Percentiles rank a stretch among this genome's conserved stretches.
Conservation (phyloP, 2,888 invertebrate genomes). For the Dryobota labecula region DNA sequence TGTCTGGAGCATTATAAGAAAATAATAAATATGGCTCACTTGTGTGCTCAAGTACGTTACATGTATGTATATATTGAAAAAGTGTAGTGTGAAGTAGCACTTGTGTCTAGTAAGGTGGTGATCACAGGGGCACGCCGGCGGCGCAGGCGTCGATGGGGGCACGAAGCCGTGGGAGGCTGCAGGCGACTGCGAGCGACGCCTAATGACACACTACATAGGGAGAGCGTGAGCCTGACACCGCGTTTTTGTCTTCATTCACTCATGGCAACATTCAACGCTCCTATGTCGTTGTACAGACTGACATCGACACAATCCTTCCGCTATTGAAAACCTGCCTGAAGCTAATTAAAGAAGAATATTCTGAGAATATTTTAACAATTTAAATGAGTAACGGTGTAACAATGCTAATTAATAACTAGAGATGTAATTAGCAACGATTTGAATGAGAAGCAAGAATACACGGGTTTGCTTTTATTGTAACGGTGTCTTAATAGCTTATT, state of each 20-base stretch:
- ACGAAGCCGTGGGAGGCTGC: constrained; percentile 14
- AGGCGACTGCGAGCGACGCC: neutral
- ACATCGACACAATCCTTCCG: constrained; percentile 28
- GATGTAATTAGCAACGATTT: constrained; percentile 62
- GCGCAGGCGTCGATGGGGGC: neutral
- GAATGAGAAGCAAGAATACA: constrained; percentile 59
- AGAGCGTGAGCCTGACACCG: neutral
- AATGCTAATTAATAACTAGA: constrained; percentile 64
- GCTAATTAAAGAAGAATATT: constrained; percentile 62
- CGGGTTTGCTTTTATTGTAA: constrained; percentile 54
- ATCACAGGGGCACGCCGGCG: no score
- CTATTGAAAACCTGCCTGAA: constrained; percentile 49
- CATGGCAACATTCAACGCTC: neutral
- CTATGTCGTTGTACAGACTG: constrained; percentile 1
- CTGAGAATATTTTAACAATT: constrained; percentile 69
- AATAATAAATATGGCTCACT: neutral
- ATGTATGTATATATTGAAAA: no score
- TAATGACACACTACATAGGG: constrained; percentile 3
- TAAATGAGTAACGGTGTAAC: constrained; percentile 64
- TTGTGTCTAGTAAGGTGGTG: neutral
- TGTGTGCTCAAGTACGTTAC: neutral
- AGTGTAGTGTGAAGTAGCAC: neutral
- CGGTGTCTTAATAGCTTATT: constrained; percentile 41
- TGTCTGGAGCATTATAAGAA: neutral
- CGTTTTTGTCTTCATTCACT: constrained; percentile 6